Percentiles rank a stretch among this genome's conserved stretches.
Evolutionary conservation across 1,140 invertebrate genomes (phyloP).

Genomic region (Neoseiulus cucumeris): DNA sequence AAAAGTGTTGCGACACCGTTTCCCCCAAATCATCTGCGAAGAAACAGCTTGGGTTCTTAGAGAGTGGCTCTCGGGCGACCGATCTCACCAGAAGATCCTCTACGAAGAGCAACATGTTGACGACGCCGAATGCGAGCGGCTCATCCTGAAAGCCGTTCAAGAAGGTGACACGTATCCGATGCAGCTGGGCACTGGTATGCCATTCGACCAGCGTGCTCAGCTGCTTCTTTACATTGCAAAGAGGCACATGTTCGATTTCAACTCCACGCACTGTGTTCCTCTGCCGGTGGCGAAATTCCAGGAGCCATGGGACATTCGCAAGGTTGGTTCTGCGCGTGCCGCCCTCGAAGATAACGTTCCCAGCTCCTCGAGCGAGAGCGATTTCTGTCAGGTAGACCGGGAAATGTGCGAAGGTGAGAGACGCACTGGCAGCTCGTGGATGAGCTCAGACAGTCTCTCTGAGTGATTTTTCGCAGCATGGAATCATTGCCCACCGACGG

Average conservation of each 20-base stretch:
- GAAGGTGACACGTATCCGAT: not conserved
- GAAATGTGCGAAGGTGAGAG: not conserved
- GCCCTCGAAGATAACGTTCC: not conserved
- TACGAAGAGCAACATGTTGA: constrained; percentile 3
- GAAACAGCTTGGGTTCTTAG: constrained; percentile 33
- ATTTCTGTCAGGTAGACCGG: not conserved
- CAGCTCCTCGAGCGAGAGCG: constrained; percentile 1
- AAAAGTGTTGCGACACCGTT: constrained; percentile 38
- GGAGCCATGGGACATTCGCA: constrained; percentile 32
- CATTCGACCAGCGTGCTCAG: constrained; percentile 9
- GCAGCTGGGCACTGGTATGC: not conserved
- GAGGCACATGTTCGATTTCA: constrained; percentile 63
- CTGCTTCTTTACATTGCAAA: constrained; percentile 31
- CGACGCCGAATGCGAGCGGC: constrained; percentile 6
- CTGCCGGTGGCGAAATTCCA: constrained; percentile 46
- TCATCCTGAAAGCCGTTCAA: not conserved
- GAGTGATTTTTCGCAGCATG: no score
- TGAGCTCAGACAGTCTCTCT: no score
- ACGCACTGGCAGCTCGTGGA: no score
- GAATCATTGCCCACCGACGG: no score
- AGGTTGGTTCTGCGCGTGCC: not conserved
- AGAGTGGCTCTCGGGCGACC: constrained; percentile 34
- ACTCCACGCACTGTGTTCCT: constrained; percentile 63
- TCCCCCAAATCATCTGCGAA: constrained; percentile 41
- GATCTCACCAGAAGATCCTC: constrained; percentile 20